These are phyloP conservation scores for Leontocebus nigricollis DNA, from an alignment of 2,797 vertebrate species.

Conservation along the genomic window DNA sequence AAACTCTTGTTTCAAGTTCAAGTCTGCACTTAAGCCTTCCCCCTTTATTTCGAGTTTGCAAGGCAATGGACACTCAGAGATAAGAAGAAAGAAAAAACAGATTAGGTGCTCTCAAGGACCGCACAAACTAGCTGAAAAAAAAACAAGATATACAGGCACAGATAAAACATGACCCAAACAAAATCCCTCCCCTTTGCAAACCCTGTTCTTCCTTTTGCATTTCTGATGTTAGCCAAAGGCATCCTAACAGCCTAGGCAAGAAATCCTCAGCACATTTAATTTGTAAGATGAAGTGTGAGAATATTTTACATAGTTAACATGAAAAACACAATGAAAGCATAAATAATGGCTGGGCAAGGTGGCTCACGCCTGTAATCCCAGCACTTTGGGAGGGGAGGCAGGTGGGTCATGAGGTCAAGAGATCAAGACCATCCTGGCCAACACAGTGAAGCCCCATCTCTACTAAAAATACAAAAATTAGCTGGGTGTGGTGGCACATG, in stretches of 20 bases:
- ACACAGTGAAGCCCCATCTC: no score
- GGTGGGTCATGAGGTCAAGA: no score
- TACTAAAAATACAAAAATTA: no score
- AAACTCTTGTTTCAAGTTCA: neutral
- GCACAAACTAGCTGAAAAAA: neutral
- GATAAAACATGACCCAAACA: neutral
- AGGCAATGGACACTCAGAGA: neutral
- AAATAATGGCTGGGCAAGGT: accelerated
- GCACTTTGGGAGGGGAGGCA: no score
- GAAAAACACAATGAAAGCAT: neutral
- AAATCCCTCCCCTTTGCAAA: neutral
- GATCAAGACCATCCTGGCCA: no score
- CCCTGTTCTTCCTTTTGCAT: neutral
- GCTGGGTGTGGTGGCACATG: no score
- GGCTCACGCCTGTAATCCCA: no score
- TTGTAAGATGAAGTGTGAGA: neutral
- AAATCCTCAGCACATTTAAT: neutral
- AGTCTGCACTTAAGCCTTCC: neutral
- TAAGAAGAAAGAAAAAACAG: neutral
- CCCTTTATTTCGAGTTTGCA: neutral
- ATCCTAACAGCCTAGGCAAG: neutral
- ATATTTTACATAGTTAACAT: neutral
- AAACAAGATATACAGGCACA: neutral
- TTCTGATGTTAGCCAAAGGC: neutral
- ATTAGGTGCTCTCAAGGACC: neutral